Conservation (phyloP, 92 coral and sea anemone species). For the Meandrina meandrites region DNA sequence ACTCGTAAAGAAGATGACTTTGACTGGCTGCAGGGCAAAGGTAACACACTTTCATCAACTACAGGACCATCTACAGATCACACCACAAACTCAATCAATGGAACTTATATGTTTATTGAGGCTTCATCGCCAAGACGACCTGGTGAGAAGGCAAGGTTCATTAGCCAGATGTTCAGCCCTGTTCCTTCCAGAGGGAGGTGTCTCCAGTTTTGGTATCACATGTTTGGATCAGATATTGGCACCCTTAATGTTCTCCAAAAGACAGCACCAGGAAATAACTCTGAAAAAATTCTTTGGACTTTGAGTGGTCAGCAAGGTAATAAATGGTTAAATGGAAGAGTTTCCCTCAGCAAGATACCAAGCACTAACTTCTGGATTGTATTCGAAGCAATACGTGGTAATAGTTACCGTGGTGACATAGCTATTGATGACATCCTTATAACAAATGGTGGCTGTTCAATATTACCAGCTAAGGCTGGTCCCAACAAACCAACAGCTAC, state of each 20-base stretch:
- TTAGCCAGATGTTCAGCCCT: conserved; percentile 71
- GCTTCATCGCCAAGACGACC: conserved; percentile 87
- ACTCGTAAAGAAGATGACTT: conserved; percentile 82
- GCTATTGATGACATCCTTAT: conserved; percentile 93
- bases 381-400: conserved; percentile 92
- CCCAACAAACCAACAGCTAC: conserved; percentile 65
- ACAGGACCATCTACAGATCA: conserved; percentile 96
- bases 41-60: conserved; percentile 65
- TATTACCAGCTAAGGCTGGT: conserved; percentile 67
- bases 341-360: conserved; percentile 58
- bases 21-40: conserved; percentile 91
- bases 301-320: conserved; percentile 80
- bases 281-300: conserved; percentile 77
- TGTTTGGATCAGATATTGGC: conserved; percentile 87
- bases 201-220: conserved; percentile 94
- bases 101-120: conserved; percentile 94
- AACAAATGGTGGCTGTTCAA: conserved; percentile 59
- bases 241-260: conserved; percentile 79
- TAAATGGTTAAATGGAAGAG: conserved; percentile 81
- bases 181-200: conserved; percentile 73
- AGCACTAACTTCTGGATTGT: conserved; percentile 63
- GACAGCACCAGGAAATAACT: conserved; percentile 80
- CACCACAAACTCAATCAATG: conserved; percentile 80
- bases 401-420: conserved; percentile 81
- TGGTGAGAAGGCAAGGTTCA: conserved; percentile 78